These are phyloP conservation scores for Luffia ferchaultella DNA, from an alignment of 2,888 invertebrate genomes.

Conservation along the genomic window DNA sequence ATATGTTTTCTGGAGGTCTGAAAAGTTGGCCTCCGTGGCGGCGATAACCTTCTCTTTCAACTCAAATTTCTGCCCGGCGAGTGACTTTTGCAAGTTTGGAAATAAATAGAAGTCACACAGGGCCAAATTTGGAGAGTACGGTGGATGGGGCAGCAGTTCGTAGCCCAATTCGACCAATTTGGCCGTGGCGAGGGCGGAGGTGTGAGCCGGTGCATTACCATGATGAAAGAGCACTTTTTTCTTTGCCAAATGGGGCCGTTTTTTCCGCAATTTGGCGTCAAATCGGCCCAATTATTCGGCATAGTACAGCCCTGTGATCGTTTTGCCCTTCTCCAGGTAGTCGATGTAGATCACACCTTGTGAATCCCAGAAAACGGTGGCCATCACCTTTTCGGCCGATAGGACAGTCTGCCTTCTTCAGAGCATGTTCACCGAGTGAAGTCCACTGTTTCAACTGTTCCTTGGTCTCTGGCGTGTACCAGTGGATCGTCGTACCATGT, in stretches of 20 bases:
- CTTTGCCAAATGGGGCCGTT: conserved; percentile 18
- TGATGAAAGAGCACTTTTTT: conserved; percentile 19
- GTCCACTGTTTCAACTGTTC: conserved; percentile 10
- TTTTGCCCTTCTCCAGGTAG: conserved; percentile 20
- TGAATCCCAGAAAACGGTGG: no score
- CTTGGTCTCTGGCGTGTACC: conserved; percentile 7
- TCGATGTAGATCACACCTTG: no score
- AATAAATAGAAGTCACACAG: conserved; percentile 1
- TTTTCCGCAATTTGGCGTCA: conserved; percentile 15
- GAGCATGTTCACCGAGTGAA: conserved; percentile 9
- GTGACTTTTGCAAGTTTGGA: conserved; percentile 5
- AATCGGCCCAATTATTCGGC: conserved; percentile 17
- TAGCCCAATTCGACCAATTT: conserved; percentile 15
- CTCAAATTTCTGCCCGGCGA: conserved; percentile 8
- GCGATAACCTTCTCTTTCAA: conserved; percentile 8
- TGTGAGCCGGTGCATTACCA: conserved; percentile 14
- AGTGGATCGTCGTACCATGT: conserved; percentile 8
- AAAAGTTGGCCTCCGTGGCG: conserved; percentile 7
- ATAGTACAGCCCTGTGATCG: conserved; percentile 18
- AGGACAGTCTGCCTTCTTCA: conserved; percentile 20
- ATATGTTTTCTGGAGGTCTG: conserved; percentile 9
- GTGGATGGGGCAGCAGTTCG: no score
- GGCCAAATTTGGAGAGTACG: no score
- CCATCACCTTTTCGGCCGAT: no score
- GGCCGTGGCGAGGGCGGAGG: conserved; percentile 13